Evolutionary conservation across 1,140 invertebrate genomes (phyloP).

Genomic region (Aphaenogaster ashmeadi): DNA sequence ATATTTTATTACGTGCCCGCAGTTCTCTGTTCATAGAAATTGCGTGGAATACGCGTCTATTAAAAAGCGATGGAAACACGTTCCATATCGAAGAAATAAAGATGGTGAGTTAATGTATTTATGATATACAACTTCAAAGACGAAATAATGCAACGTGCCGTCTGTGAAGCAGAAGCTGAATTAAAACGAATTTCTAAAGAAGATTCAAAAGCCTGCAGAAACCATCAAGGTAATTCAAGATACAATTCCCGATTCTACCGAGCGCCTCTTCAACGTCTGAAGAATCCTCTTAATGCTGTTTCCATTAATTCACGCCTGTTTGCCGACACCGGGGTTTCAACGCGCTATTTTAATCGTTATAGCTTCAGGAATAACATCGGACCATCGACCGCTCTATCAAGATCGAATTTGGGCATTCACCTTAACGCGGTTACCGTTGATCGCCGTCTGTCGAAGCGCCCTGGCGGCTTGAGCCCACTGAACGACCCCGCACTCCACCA

Average conservation of each 20-base stretch:
- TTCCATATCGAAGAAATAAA: background rate
- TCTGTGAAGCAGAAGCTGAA: background rate
- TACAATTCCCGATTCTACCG: background rate
- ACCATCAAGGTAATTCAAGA: background rate
- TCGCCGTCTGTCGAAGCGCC: conserved; percentile 75
- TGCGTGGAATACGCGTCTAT: conserved; percentile 18
- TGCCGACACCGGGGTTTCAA: background rate
- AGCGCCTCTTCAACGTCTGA: background rate
- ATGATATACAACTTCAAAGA: background rate
- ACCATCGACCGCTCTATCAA: conserved; percentile 4
- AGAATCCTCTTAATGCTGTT: background rate
- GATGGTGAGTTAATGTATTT: conserved; percentile 22
- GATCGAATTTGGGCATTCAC: conserved; percentile 69
- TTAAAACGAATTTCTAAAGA: background rate
- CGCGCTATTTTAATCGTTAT: conserved; percentile 20
- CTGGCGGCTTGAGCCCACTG: conserved; percentile 85
- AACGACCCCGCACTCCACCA: conserved; percentile 85
- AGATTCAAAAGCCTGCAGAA: background rate
- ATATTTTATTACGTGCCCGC: conserved; percentile 20
- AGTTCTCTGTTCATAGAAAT: conserved; percentile 26
- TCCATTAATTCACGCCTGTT: background rate
- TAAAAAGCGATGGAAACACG: conserved; percentile 6
- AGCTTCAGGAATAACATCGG: background rate
- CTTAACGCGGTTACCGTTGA: conserved; percentile 79
- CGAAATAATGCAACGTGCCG: background rate